phyloP scores from a whole-genome alignment of 2,888 invertebrate species.

The Carterocephalus palaemon region DNA sequence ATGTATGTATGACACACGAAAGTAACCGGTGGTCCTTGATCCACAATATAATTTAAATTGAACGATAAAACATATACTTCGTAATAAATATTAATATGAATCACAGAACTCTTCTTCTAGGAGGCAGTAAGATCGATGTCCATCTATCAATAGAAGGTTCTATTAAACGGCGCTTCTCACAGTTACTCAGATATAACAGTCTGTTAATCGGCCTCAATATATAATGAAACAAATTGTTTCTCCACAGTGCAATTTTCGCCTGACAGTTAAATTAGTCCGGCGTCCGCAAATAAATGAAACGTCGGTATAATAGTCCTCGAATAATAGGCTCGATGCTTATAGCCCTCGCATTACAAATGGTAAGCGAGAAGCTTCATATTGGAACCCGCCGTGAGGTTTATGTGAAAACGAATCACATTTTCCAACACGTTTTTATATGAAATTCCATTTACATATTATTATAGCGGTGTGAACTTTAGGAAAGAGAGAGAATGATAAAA shows the following conservation, averaged over 20 bases:
- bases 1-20: no score
- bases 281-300: conserved; percentile 51
- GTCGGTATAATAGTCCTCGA: conserved; percentile 32
- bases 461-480: no score
- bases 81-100: no score
- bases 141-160: conserved; percentile 1
- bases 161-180: conserved; percentile 18
- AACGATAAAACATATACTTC: no score
- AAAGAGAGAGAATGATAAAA: no score
- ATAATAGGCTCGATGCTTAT: conserved; percentile 33
- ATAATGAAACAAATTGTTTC: conserved; percentile 49
- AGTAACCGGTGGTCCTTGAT: no score
- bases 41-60: no score
- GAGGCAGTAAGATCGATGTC: conserved; percentile 2
- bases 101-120: no score
- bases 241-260: conserved; percentile 39
- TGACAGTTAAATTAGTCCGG: conserved; percentile 56
- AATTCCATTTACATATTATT: not conserved
- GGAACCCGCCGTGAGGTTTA: conserved; percentile 18
- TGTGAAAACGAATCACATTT: not conserved
- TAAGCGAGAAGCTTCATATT: conserved; percentile 29
- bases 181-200: conserved; percentile 33
- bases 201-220: conserved; percentile 20
- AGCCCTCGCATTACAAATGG: conserved; percentile 4
- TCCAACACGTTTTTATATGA: not conserved